Percentiles rank a stretch among this genome's conserved stretches.
Conservation (phyloP, 2,888 invertebrate genomes). For the Ryuthela nishihirai region DNA sequence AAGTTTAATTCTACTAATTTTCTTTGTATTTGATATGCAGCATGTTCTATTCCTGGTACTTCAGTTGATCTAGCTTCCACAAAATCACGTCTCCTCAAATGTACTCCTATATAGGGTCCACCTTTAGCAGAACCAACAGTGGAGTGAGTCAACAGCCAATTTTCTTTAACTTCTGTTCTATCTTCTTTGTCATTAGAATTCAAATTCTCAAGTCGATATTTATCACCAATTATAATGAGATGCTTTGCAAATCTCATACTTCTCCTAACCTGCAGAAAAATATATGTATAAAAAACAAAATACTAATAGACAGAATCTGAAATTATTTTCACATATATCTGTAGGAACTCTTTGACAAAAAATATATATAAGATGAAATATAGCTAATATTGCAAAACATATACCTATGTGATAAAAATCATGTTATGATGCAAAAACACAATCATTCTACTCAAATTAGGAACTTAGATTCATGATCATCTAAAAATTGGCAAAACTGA, state of each 20-base stretch:
- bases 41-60: conserved; percentile 71
- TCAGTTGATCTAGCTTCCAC: conserved; percentile 66
- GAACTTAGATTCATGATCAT: too few relatives aligned
- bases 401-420: too few relatives aligned
- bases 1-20: conserved; percentile 59
- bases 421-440: too few relatives aligned
- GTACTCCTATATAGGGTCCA: conserved; percentile 61
- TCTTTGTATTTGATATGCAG: conserved; percentile 68
- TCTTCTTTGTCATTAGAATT: conserved; percentile 62
- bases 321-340: too few relatives aligned
- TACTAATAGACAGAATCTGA: too few relatives aligned
- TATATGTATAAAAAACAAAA: too few relatives aligned
- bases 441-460: too few relatives aligned
- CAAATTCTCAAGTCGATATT: conserved; percentile 62
- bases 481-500: too few relatives aligned
- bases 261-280: conserved; percentile 54
- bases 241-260: conserved; percentile 83
- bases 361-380: too few relatives aligned
- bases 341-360: too few relatives aligned
- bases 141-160: conserved; percentile 61
- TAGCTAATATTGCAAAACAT: too few relatives aligned
- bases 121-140: conserved; percentile 35
- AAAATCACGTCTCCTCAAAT: conserved; percentile 87
- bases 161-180: conserved; percentile 57
- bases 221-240: conserved; percentile 63